Evolutionary conservation across 2,113 vertebrate species (phyloP).

Genomic region (Platysteira castanea): DNA sequence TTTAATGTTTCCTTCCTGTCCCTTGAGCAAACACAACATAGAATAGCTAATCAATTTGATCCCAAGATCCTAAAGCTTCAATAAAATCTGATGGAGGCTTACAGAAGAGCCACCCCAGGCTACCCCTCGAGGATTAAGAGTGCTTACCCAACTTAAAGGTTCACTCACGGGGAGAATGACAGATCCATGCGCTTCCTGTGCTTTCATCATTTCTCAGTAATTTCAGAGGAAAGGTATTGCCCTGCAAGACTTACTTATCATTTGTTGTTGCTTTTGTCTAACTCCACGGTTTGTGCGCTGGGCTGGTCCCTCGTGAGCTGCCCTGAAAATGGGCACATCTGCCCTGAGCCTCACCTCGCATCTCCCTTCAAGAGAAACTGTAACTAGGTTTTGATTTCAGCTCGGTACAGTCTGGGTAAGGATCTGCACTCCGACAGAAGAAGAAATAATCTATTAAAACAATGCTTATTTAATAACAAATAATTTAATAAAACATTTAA

Average conservation of each 20-base stretch:
- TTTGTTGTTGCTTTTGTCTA: neutral
- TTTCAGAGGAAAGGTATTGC: neutral
- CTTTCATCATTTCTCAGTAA: neutral
- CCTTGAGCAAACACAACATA: neutral
- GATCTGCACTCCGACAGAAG: neutral
- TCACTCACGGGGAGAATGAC: neutral
- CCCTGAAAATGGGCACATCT: neutral
- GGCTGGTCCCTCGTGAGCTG: neutral
- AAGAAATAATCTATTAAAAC: neutral
- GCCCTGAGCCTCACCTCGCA: neutral
- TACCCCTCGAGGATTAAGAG: neutral
- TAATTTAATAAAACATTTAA: neutral
- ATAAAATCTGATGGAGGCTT: neutral
- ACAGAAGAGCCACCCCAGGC: neutral
- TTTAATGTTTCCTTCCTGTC: conserved; percentile 9
- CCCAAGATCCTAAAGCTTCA: neutral
- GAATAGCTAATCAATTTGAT: conserved; percentile 5
- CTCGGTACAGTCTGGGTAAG: neutral
- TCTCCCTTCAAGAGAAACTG: neutral
- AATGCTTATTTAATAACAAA: neutral
- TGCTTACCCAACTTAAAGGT: neutral
- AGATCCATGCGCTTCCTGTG: neutral
- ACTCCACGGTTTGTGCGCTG: neutral
- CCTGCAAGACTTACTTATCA: neutral
- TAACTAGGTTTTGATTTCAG: neutral